Evolutionary conservation across 1,140 invertebrate species (phyloP).

Genomic region (Aphelenchoides besseyi): DNA sequence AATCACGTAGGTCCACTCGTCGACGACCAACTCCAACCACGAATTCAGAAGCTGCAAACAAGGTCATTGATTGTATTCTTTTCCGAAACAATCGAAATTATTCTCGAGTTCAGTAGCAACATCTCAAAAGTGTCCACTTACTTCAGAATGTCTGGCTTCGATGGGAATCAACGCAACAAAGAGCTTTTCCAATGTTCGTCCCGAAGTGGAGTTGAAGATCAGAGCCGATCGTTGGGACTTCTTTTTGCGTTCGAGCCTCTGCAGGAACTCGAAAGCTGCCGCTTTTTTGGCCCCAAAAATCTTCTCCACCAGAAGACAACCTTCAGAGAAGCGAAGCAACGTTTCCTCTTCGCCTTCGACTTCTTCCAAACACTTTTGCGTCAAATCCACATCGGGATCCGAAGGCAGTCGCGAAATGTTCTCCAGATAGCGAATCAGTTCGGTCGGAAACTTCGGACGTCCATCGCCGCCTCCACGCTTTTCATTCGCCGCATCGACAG

Average conservation of each 20-base stretch:
- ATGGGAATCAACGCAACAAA: background rate
- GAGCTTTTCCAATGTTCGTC: slow-evolving; percentile 4
- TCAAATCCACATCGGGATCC: background rate
- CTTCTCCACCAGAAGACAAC: background rate
- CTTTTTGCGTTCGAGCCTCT: background rate
- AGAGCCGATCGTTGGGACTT: background rate
- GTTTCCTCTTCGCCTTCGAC: slow-evolving; percentile 4
- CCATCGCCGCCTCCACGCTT: background rate
- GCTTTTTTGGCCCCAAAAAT: background rate
- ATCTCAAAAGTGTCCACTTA: background rate
- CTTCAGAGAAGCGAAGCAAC: slow-evolving; percentile 15
- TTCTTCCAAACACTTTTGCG: slow-evolving; percentile 16
- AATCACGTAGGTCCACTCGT: slow-evolving; percentile 6
- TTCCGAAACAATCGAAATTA: background rate
- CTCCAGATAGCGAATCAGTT: slow-evolving; percentile 14
- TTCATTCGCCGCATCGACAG: background rate
- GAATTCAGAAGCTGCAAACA: background rate
- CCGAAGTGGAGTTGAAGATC: background rate
- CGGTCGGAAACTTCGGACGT: background rate
- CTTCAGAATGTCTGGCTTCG: slow-evolving; percentile 8
- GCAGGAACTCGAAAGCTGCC: background rate
- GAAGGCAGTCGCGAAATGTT: background rate
- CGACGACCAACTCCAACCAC: slow-evolving; percentile 10
- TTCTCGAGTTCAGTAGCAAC: background rate
- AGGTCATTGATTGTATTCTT: background rate